Conservation (phyloP, 2,797 vertebrate genomes). For the Sebastes vulpes region DNA sequence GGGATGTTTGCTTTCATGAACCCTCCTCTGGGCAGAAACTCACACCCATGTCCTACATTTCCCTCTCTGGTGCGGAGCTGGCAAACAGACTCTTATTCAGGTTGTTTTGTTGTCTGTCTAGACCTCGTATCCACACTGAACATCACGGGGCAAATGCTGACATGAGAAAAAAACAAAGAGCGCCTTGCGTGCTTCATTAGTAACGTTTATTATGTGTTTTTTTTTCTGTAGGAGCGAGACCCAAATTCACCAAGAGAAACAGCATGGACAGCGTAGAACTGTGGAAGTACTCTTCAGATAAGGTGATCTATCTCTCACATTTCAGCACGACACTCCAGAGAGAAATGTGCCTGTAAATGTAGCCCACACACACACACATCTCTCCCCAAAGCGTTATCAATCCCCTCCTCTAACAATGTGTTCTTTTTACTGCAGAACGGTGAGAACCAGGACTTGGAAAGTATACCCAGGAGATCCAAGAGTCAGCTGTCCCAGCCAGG, state of each 20-base stretch:
- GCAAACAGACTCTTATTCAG: constrained; percentile 63
- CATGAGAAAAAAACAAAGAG: constrained; percentile 3
- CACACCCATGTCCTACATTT: constrained; percentile 63
- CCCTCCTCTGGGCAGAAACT: constrained; percentile 44
- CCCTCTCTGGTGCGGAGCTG: constrained; percentile 38
- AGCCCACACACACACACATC: not conserved
- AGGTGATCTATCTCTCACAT: constrained; percentile 80
- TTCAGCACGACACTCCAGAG: not conserved
- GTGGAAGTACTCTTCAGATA: constrained; percentile 91
- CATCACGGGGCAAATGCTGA: constrained; percentile 43
- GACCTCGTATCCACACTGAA: constrained; percentile 23
- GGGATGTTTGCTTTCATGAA: constrained; percentile 45
- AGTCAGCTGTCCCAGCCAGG: constrained; percentile 81
- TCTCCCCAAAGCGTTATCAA: not conserved
- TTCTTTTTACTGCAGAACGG: constrained; percentile 85
- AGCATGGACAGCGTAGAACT: constrained; percentile 93
- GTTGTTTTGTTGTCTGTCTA: constrained; percentile 57
- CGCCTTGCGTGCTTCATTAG: not conserved
- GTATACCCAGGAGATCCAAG: constrained; percentile 84
- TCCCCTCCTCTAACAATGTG: not conserved
- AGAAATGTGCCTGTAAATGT: not conserved
- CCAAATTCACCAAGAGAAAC: constrained; percentile 91
- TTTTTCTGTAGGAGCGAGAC: constrained; percentile 89
- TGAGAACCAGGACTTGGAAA: constrained; percentile 87
- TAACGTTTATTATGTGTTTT: not conserved